Base-by-base conservation (phyloP, 2,797 vertebrate genomes). In the Mastacembelus armatus region DNA sequence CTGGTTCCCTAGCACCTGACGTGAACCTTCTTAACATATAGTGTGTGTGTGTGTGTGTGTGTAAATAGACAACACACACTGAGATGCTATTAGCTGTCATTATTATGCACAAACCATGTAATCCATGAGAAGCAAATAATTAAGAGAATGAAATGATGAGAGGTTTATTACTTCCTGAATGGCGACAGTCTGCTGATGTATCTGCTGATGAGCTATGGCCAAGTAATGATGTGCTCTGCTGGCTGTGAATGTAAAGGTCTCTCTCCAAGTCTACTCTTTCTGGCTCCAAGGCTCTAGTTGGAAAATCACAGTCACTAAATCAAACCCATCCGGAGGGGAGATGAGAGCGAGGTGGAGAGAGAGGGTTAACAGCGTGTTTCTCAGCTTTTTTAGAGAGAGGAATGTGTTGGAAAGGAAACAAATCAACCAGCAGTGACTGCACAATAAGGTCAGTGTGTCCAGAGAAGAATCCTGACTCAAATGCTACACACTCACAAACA, bases 361-460 rank as follows among this genome's bases (percentile, higher is more conserved):
- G 33, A 19, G n/a, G 16, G 18, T 62, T 79, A 80, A 80, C 49
- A 45, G 87, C 49, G 70, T 68, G 66, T 84, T 86, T 86, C 74
- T 76, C 77, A 69, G 86, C 48, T 57, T 76, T n/a, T 78, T 81
- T 55, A 16, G 58, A 58, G 62, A 77, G 77, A 86, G 91, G 91
- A 90, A 91, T 91, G 85, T 84, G 85, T 84, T 91, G 85, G 86
- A 88, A 74, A 81, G 77, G 67, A 61, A 75, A 84, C 87, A 90
- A 89, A 88, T 87, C 83, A 87, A 86, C 81, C 83, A 88, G 83
- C 79, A 89, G 81, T 81, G 78, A 90, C 87, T 83, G 80, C 84
- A 92, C 89, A 91, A 86, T 88, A 85, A 89, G 87, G 88, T 89
- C 89, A 91, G 84, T 90, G 82, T 91, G 88, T 89, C 85, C 86